A percentile compares a stretch with the other conserved stretches of the same genome.
These are phyloP conservation scores for Bombus pyrosoma DNA, from an alignment of 1,140 invertebrate species.

Conservation along the genomic window DNA sequence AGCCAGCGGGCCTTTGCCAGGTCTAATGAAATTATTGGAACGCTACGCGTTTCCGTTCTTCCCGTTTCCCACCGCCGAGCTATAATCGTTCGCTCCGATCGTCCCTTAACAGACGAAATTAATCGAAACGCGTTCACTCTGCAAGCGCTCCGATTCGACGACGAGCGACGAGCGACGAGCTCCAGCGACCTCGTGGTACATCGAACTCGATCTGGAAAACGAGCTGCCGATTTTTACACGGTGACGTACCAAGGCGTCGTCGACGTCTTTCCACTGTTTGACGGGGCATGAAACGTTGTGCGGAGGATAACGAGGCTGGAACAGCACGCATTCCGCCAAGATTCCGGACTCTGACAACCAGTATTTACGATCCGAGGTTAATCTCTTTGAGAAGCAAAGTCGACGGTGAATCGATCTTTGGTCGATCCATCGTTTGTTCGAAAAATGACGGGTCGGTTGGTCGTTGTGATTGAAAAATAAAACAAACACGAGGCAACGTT, in stretches of 20 bases:
- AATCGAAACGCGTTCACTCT: slow-evolving; percentile 43
- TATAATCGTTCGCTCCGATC: slow-evolving; percentile 42
- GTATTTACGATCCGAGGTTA: slow-evolving; percentile 20
- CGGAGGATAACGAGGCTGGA: slow-evolving; percentile 71
- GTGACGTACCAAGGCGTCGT: slow-evolving; percentile 42
- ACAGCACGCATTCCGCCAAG: slow-evolving; percentile 65
- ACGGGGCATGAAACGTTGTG: slow-evolving; percentile 66
- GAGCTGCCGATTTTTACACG: slow-evolving; percentile 61
- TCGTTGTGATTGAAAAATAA: background rate
- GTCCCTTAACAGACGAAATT: slow-evolving; percentile 53
- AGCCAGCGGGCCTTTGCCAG: background rate
- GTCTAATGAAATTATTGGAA: slow-evolving; percentile 60
- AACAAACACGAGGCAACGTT: background rate
- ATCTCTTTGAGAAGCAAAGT: slow-evolving; percentile 2
- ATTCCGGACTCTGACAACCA: slow-evolving; percentile 16
- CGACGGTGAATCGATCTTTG: slow-evolving; percentile 9
- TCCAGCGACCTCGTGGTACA: slow-evolving; percentile 22
- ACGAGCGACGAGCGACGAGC: too few relatives aligned
- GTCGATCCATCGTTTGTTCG: background rate
- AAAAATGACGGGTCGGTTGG: too few relatives aligned
- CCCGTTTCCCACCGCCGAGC: slow-evolving; percentile 1
- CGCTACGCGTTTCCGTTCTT: slow-evolving; percentile 34
- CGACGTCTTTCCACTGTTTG: slow-evolving; percentile 60
- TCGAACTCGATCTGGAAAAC: slow-evolving; percentile 33
- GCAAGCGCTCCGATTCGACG: background rate